Evolutionary conservation across 2,113 vertebrate species (phyloP).

Genomic region (Echinops telfairi): DNA sequence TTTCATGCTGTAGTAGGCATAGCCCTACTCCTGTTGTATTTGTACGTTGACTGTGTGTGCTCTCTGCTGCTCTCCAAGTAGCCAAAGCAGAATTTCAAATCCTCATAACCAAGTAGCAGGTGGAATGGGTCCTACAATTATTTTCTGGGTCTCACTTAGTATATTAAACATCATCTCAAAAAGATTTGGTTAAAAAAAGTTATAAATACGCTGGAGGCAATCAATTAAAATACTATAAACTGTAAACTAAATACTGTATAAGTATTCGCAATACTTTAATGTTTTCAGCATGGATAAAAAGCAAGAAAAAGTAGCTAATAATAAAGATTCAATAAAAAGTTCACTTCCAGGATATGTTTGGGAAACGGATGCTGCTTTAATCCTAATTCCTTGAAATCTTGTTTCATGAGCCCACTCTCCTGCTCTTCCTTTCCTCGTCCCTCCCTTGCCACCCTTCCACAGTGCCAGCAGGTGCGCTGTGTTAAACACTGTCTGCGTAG

Average conservation of each 20-base stretch:
- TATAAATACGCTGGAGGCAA: not conserved
- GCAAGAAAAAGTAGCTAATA: not conserved
- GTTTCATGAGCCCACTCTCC: not conserved
- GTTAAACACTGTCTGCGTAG: not conserved
- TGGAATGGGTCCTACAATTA: not conserved
- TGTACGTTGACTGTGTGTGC: not conserved
- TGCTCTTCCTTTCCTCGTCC: not conserved
- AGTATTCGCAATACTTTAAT: not conserved
- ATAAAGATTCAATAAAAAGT: not conserved
- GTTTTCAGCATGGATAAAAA: not conserved
- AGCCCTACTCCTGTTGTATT: not conserved
- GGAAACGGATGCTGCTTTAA: not conserved
- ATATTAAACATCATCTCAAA: not conserved
- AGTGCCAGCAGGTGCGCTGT: not conserved
- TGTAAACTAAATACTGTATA: not conserved
- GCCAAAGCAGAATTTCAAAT: not conserved
- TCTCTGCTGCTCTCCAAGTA: not conserved
- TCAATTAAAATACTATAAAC: conserved; percentile 29
- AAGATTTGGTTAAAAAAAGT: not conserved
- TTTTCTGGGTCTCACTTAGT: not conserved
- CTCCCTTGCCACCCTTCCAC: not conserved
- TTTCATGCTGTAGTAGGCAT: not conserved
- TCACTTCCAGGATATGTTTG: not conserved
- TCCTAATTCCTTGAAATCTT: not conserved
- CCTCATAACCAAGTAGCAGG: not conserved